Evolutionary conservation across 1,140 invertebrate species (phyloP), one percentile per base, ranked within the genome.

Genomic region (Solen grandis): DNA sequence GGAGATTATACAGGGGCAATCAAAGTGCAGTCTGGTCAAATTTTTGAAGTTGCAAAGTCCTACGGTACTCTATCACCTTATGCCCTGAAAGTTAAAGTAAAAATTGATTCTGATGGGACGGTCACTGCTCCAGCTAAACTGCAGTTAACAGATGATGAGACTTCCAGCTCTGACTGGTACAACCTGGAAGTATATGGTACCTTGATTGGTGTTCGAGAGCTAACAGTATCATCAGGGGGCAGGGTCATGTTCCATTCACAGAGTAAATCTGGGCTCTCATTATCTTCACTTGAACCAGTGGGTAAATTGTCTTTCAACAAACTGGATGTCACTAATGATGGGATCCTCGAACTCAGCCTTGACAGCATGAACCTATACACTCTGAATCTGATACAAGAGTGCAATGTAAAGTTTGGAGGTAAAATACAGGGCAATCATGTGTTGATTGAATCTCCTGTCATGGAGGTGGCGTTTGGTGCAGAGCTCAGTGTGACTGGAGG

Each of bases 351-450:
- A 2, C 69, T 87, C 1, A 84, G 84, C n/a, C 25, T 78, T 25
- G 83, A 89, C 31, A 74, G 66, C 13, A 41, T 74, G 29, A 66
- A 65, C 31, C 36, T 33, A 29, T 86, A 84, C 55, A 82, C 80
- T 27, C 62, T 89, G 13, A 66, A 65, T n/a, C 55, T 87, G 10
- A 77, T 85, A 3, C 60, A 82, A 36, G 59, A 80, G 62, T 52
- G 88, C 16, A 88, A 81, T 74, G 82, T 88, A 3, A 83, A 87
- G 31, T 88, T 78, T 75, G 86, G 85, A 29, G 88, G 88, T n/a
- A 81, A 55, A 19, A 38, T 88, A 2, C 59, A 13, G 36, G 84
- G 57, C 0, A 81, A 82, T 52, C 74, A 81, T 74, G 70, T 89
- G 5, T 63, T 31, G n/a, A 73, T 89, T 16, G 63, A 75, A 19